Evolutionary conservation across 1,140 invertebrate species (phyloP).

Genomic region (Drosophila albomicans): DNA sequence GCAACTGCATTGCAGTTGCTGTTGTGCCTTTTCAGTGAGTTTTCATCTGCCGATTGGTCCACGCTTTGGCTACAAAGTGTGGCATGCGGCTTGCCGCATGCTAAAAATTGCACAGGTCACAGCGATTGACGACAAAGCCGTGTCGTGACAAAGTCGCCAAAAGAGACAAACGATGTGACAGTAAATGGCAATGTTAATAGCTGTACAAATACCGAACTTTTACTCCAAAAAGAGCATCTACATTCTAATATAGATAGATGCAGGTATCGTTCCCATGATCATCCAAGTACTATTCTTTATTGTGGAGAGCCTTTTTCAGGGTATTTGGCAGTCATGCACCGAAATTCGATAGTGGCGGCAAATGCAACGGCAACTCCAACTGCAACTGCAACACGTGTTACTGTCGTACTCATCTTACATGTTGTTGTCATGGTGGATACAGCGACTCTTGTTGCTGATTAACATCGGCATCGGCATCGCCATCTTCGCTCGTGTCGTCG

Average conservation of each 20-base stretch:
- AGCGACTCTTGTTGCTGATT: conserved; percentile 65
- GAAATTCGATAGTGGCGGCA: not conserved
- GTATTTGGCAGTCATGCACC: not conserved
- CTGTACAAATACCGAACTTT: conserved; percentile 41
- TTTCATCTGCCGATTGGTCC: conserved; percentile 26
- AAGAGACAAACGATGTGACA: conserved; percentile 33
- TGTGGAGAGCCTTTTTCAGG: not conserved
- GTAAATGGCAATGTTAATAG: conserved; percentile 39
- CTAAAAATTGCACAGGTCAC: conserved; percentile 55
- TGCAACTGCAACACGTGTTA: conserved; percentile 62
- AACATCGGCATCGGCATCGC: conserved; percentile 68
- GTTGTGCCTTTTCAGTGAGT: conserved; percentile 15
- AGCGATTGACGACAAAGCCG: conserved; percentile 51
- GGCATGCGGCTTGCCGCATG: conserved; percentile 25
- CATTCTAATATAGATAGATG: not conserved
- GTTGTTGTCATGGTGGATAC: conserved; percentile 47
- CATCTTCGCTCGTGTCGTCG: conserved; percentile 63
- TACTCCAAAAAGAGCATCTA: not conserved
- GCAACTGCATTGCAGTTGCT: conserved; percentile 6
- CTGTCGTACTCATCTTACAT: conserved; percentile 37
- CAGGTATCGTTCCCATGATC: too few species aligned
- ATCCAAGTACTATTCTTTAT: too few species aligned
- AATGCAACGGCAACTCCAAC: conserved; percentile 34
- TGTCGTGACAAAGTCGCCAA: not conserved
- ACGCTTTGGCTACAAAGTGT: conserved; percentile 1